Conservation (phyloP, 2,888 invertebrate species). For the Pollenia angustigena region DNA sequence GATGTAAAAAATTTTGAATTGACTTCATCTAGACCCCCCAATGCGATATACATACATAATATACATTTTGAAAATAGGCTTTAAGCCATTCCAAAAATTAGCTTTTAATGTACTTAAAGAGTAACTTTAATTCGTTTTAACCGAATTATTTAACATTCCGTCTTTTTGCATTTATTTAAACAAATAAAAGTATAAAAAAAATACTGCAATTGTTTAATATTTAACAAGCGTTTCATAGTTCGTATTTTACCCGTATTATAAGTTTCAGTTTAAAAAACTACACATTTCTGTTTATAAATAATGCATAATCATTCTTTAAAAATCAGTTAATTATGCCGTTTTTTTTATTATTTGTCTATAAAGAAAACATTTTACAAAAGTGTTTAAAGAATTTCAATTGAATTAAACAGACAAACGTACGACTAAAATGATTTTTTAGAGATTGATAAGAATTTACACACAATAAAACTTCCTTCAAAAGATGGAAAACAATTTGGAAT, state of each 20-base stretch:
- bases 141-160: neutral
- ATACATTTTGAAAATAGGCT: neutral
- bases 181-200: neutral
- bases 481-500: slow-evolving; percentile 1
- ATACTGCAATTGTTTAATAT: slow-evolving; percentile 44
- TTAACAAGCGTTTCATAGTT: slow-evolving; percentile 50
- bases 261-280: slow-evolving; percentile 1
- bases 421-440: slow-evolving; percentile 1
- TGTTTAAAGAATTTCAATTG: slow-evolving; percentile 61
- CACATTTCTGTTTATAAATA: slow-evolving; percentile 21
- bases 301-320: slow-evolving; percentile 46
- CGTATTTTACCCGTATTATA: slow-evolving; percentile 6
- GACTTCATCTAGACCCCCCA: too few species aligned
- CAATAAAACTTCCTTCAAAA: slow-evolving; percentile 32
- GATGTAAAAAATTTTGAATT: too few species aligned
- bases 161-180: too few species aligned
- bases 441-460: slow-evolving; percentile 20
- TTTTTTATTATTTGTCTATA: slow-evolving; percentile 29
- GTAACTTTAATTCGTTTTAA: neutral
- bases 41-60: neutral
- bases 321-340: slow-evolving; percentile 71
- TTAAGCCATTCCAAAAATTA: neutral
- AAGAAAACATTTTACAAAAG: slow-evolving; percentile 8
- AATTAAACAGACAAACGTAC: neutral
- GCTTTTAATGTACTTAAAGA: neutral